Evolutionary conservation across 2,888 invertebrate genomes (phyloP).

Genomic region (Mesopsocus fuscifrons): DNA sequence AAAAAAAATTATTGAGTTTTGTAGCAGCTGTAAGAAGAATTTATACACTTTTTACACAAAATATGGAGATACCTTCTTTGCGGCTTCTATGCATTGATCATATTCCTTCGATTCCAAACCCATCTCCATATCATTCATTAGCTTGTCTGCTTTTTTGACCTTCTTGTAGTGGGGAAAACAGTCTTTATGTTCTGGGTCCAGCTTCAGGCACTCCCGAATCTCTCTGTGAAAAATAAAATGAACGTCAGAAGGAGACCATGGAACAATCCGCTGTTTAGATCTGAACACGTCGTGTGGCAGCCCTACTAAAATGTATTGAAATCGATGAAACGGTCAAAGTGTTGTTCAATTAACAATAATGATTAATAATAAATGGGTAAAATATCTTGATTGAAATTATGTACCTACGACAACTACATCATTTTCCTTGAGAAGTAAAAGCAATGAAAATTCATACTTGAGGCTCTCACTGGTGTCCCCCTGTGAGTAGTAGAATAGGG

Average conservation of each 20-base stretch:
- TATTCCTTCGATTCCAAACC: slow-evolving; percentile 40
- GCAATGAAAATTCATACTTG: no score
- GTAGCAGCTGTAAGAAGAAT: no score
- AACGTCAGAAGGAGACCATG: background rate
- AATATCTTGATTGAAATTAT: no score
- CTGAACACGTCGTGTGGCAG: no score
- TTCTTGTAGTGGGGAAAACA: slow-evolving; percentile 95
- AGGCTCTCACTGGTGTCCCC: slow-evolving; percentile 67
- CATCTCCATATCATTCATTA: slow-evolving; percentile 43
- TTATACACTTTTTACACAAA: no score
- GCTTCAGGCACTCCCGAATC: slow-evolving; percentile 87
- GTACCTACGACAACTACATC: no score
- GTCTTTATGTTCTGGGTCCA: slow-evolving; percentile 93
- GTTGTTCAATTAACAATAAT: background rate
- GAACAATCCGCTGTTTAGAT: no score
- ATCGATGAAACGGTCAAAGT: background rate
- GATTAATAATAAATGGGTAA: no score
- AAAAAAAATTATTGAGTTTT: no score
- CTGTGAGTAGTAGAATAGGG: slow-evolving; percentile 66
- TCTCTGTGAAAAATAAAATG: slow-evolving; percentile 36
- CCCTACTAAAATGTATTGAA: no score
- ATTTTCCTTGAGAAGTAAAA: background rate
- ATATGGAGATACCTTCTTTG: slow-evolving; percentile 42
- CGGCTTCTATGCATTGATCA: slow-evolving; percentile 45
- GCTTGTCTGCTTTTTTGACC: slow-evolving; percentile 79